A percentile compares a stretch with the other conserved stretches of the same genome.
Evolutionary conservation across 2,888 invertebrate genomes (phyloP).

Genomic region (Lycia hirtaria): DNA sequence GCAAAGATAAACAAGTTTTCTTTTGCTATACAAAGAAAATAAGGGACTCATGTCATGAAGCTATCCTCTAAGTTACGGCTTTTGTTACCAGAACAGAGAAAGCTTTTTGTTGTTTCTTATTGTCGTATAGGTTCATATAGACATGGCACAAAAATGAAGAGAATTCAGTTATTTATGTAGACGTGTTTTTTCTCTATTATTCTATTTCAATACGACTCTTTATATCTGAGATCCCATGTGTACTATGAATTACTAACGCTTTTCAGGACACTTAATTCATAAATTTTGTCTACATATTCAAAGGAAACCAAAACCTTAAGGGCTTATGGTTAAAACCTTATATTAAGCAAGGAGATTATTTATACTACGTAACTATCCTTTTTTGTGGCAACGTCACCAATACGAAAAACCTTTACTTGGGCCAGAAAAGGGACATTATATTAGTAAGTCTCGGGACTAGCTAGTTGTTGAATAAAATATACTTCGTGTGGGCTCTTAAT

Average conservation of each 20-base stretch:
- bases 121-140: slow-evolving; percentile 8
- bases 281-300: neutral
- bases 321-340: slow-evolving; percentile 1
- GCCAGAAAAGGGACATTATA: slow-evolving; percentile 10
- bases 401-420: slow-evolving; percentile 9
- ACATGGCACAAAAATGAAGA: slow-evolving; percentile 1
- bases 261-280: neutral
- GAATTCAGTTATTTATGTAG: neutral
- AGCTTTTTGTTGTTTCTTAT: slow-evolving; percentile 26
- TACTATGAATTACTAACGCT: too few species aligned
- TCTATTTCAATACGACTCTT: neutral
- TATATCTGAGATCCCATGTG: too few species aligned
- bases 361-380: neutral
- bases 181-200: slow-evolving; percentile 5
- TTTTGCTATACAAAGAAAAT: slow-evolving; percentile 33
- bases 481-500: slow-evolving; percentile 21
- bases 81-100: slow-evolving; percentile 20
- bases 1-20: slow-evolving; percentile 39
- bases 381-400: slow-evolving; percentile 14
- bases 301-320: neutral
- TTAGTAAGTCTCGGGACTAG: slow-evolving; percentile 19
- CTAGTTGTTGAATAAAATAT: slow-evolving; percentile 27
- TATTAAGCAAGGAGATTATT: neutral
- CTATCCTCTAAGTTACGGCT: slow-evolving; percentile 25
- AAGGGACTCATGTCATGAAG: slow-evolving; percentile 23